Base-by-base conservation (phyloP, 2,113 vertebrate species). In the Chaetodon auriga region DNA sequence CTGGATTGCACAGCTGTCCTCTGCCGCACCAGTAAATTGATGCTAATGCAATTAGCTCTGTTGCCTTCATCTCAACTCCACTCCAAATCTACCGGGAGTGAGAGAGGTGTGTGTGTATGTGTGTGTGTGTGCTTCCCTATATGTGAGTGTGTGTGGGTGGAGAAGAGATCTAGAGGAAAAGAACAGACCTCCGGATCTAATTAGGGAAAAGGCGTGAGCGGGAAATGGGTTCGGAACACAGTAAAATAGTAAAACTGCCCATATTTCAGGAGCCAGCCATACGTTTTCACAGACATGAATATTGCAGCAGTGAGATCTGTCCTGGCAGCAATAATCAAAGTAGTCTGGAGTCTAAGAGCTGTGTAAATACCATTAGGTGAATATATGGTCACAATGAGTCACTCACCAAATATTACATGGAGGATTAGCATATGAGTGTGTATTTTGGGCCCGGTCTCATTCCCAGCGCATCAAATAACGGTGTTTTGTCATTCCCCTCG, bases 31-130 rank as follows among this genome's bases (percentile, higher is more conserved):
- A 79, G 82, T 89, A 94, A 93, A 93, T 90, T 93, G 87, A 95
- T 92, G 87, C 88, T 94, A 93, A 95, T 93, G 92, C 86, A 95
- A 94, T 95, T 95, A 93, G 86, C 90, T 92, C 69, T 84, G 87
- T 93, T 91, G 91, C 89, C 86, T 92, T 93, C 82, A 84, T 90
- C 84, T 87, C 83, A 77, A 81, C 83, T 91, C 80, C 69, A 79
- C 68, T 82, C 36, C 15, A 48, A 84, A 73, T 84, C 86, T 77
- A 86, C 63, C 16, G 19, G 25, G 82, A 83, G 43, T 69, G 62
- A 57, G 61, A 54, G 61, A 73, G 45, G 64, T 62, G 57, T 58
- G 78, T 68, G 76, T n/a, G 35, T 64, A 7, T 78, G 55, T 51
- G 46, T 68, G 46, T n/a, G 60, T 30, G 30, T 30, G 30, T 3